Percentiles rank a stretch among this genome's conserved stretches.
Evolutionary conservation across 2,888 invertebrate genomes (phyloP).

Genomic region (Dynastes hyllus): DNA sequence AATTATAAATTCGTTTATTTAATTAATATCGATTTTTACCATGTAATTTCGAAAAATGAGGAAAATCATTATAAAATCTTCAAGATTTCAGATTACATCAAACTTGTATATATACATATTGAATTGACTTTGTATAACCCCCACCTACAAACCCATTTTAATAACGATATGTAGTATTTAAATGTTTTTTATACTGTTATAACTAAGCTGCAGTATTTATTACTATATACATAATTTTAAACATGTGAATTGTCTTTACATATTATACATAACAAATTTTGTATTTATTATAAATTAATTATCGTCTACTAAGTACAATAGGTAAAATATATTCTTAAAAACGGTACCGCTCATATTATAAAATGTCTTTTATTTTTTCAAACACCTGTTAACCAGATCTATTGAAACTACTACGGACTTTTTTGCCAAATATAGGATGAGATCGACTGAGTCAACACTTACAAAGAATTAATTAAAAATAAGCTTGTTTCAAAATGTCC

Average conservation of each 20-base stretch:
- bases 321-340: conserved; percentile 62
- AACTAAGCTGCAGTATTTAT: conserved; percentile 61
- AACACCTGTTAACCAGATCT: too few species aligned
- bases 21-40: conserved; percentile 53
- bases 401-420: too few species aligned
- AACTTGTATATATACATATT: conserved; percentile 41
- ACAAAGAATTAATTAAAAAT: too few species aligned
- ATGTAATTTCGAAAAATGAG: conserved; percentile 32
- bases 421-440: too few species aligned
- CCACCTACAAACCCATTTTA: conserved; percentile 28
- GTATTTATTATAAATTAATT: conserved; percentile 60
- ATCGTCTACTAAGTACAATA: conserved; percentile 61
- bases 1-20: conserved; percentile 43
- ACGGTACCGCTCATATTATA: neutral
- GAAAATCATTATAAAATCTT: conserved; percentile 40
- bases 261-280: conserved; percentile 56
- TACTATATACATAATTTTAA: conserved; percentile 54
- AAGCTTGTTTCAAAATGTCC: too few species aligned
- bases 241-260: conserved; percentile 57
- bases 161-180: conserved; percentile 57
- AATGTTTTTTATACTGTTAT: conserved; percentile 62
- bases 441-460: too few species aligned
- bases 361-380: too few species aligned
- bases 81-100: conserved; percentile 37
- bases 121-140: conserved; percentile 41